Evolutionary conservation across 2,113 vertebrate genomes (phyloP).

Genomic region (Collichthys lucidus): DNA sequence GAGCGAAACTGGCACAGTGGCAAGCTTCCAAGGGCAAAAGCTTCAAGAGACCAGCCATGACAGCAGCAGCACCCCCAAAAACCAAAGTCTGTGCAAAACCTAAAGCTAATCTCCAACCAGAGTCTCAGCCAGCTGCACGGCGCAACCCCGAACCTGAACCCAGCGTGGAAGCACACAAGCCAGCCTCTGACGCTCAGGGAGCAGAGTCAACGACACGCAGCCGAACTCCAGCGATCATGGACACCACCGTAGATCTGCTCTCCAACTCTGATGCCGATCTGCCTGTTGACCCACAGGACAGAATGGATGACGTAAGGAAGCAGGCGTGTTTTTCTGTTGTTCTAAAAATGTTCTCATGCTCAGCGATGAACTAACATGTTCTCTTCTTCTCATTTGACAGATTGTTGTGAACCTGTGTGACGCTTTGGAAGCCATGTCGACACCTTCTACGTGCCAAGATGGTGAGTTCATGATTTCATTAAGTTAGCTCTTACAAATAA

Average conservation of each 20-base stretch:
- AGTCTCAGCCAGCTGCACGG: not conserved
- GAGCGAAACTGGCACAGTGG: slow-evolving; percentile 88
- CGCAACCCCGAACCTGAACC: slow-evolving; percentile 24
- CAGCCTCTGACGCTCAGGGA: not conserved
- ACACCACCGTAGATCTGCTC: slow-evolving; percentile 78
- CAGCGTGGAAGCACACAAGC: not conserved
- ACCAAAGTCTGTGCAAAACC: slow-evolving; percentile 44
- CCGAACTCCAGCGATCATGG: slow-evolving; percentile 58
- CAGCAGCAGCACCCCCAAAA: slow-evolving; percentile 20
- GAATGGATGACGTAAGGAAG: slow-evolving; percentile 78
- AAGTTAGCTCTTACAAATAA: not conserved
- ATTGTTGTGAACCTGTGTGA: slow-evolving; percentile 85
- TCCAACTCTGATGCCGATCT: slow-evolving; percentile 71
- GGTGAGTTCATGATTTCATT: slow-evolving; percentile 79
- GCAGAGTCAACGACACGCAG: not conserved
- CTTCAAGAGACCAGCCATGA: slow-evolving; percentile 84
- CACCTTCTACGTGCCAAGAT: slow-evolving; percentile 63
- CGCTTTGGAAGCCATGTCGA: slow-evolving; percentile 81
- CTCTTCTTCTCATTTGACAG: slow-evolving; percentile 42
- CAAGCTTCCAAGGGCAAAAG: slow-evolving; percentile 85
- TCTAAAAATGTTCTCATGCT: not conserved
- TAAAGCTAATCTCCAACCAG: not conserved
- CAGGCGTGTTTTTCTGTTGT: not conserved
- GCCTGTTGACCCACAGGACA: slow-evolving; percentile 60
- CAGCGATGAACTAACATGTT: too few species aligned